Percentiles rank a stretch among this genome's conserved stretches.
phyloP scores from a whole-genome alignment of 2,888 invertebrate genomes.

The Caradrina clavipalpis region DNA sequence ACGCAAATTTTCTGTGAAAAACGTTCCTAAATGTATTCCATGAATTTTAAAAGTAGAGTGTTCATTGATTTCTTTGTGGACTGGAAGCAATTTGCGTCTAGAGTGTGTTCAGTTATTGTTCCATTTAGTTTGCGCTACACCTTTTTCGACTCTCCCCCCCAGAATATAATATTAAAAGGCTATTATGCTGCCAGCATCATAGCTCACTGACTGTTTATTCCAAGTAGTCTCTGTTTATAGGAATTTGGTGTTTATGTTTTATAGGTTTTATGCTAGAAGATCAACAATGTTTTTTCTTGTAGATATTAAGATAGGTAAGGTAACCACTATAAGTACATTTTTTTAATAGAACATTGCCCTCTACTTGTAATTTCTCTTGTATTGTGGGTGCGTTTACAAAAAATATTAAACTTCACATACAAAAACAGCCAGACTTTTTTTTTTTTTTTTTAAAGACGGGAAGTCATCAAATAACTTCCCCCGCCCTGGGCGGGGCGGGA shows the following conservation, averaged over 20 bases:
- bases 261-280: not conserved
- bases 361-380: no score
- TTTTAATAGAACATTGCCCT: no score
- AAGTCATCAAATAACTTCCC: no score
- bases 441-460: no score
- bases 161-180: slow-evolving; percentile 9
- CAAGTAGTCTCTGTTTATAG: not conserved
- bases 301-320: no score
- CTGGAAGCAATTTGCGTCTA: slow-evolving; percentile 27
- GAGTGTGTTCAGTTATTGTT: slow-evolving; percentile 22
- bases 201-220: not conserved
- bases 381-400: no score
- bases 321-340: no score
- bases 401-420: no score
- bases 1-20: not conserved
- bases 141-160: not conserved
- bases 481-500: no score
- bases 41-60: slow-evolving; percentile 34
- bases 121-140: slow-evolving; percentile 22
- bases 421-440: no score
- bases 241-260: not conserved
- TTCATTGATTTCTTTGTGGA: slow-evolving; percentile 24
- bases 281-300: no score
- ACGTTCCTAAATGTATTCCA: slow-evolving; percentile 11
- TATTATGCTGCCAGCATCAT: slow-evolving; percentile 1